Conservation (phyloP, 1,140 invertebrate species). For the Leptestheria dahalacensis region DNA sequence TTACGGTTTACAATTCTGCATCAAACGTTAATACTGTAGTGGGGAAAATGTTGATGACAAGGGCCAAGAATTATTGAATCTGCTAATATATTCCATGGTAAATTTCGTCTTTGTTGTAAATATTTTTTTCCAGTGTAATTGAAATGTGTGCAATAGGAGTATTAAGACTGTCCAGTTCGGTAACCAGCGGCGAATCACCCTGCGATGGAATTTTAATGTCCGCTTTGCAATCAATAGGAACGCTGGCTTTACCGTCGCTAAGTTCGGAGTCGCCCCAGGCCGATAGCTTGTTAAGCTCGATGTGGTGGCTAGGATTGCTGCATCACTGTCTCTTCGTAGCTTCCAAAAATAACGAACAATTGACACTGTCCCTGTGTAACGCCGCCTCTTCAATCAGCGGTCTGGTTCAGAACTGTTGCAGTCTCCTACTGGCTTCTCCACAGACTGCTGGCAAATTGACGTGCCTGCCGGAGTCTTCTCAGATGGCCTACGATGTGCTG, state of each 20-base stretch:
- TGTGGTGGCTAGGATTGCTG: conserved; percentile 20
- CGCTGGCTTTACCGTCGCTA: neutral
- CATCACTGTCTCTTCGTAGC: conserved; percentile 19
- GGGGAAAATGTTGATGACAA: too few relatives aligned
- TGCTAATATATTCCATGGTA: too few relatives aligned
- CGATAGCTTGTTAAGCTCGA: conserved; percentile 9
- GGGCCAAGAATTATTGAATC: too few relatives aligned
- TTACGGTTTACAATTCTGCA: too few relatives aligned
- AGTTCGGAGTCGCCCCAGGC: neutral
- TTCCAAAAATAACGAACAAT: conserved; percentile 5
- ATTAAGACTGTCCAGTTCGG: too few relatives aligned
- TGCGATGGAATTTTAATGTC: too few relatives aligned
- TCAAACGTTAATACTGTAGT: too few relatives aligned
- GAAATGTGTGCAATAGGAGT: too few relatives aligned
- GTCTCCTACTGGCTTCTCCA: conserved; percentile 51
- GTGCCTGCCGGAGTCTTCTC: neutral
- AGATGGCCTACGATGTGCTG: conserved; percentile 4
- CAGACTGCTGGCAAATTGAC: conserved; percentile 22
- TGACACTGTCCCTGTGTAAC: conserved; percentile 23
- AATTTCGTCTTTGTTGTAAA: too few relatives aligned
- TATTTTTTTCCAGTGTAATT: too few relatives aligned
- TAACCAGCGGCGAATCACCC: too few relatives aligned
- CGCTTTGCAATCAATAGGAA: too few relatives aligned
- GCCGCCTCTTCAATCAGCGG: conserved; percentile 41
- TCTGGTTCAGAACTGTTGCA: conserved; percentile 54